These are phyloP conservation scores for Galerucella pusilla DNA, from an alignment of 2,888 invertebrate genomes.

Conservation along the genomic window DNA sequence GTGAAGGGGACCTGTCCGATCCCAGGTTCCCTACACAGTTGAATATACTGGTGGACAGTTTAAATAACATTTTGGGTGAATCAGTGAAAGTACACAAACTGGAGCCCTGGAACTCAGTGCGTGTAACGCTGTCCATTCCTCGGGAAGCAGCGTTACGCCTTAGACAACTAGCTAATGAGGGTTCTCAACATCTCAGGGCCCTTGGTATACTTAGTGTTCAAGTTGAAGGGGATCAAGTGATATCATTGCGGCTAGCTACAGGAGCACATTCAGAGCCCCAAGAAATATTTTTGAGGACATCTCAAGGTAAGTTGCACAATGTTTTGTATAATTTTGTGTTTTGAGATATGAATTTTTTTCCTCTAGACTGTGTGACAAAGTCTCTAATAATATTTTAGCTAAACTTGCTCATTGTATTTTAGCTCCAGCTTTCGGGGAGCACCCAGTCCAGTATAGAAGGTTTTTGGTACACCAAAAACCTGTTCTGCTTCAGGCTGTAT, in stretches of 20 bases:
- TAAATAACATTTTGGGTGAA: constrained; percentile 77
- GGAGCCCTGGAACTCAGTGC: constrained; percentile 98
- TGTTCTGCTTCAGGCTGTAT: no score
- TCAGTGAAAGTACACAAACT: constrained; percentile 78
- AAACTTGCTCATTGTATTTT: no score
- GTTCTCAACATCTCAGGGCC: constrained; percentile 87
- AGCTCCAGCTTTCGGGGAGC: no score
- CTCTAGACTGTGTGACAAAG: no score
- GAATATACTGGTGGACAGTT: constrained; percentile 79
- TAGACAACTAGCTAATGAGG: constrained; percentile 91
- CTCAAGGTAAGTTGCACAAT: constrained; percentile 58
- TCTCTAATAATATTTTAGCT: no score
- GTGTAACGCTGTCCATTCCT: constrained; percentile 97
- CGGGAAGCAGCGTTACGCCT: constrained; percentile 93
- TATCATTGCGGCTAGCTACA: constrained; percentile 72
- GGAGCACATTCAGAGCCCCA: constrained; percentile 76
- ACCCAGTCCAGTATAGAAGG: no score
- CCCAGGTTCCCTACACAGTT: constrained; percentile 87
- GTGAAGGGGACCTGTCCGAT: constrained; percentile 90
- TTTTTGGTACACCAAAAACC: no score
- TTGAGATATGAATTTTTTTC: no score
- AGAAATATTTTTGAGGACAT: constrained; percentile 75
- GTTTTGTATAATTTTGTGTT: not conserved
- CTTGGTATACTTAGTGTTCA: constrained; percentile 96
- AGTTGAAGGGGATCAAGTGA: constrained; percentile 88